Evolutionary conservation across 2,888 invertebrate species (phyloP), one percentile per base, ranked within the genome.

Genomic region (Spatulosminthurus flaviceps): DNA sequence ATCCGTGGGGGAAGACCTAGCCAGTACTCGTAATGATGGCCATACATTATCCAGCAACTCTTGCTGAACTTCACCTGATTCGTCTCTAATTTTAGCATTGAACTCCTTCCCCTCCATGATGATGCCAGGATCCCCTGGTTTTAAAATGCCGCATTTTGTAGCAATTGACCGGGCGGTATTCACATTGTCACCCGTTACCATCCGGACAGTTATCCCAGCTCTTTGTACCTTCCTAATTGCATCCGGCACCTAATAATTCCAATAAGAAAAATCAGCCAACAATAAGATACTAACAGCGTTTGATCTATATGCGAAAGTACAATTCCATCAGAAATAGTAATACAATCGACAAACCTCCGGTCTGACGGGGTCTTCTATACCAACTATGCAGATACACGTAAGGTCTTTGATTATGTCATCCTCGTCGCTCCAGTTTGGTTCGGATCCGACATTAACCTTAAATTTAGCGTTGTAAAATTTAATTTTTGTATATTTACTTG

Each of bases 161-260:
- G 99, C 98, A 87, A 99, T 99, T 79, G 98, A 98, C 80, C 97
- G 92, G 61, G 98, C 98, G 60, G 99, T 99, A 90, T 98, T 98
- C 84, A 99, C 93, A 89, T 99, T 99, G 90, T 99, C 99, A 72
- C 98, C 99, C 9, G 99, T 99, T 77, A 99, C 98, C 99, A 99
- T 74, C 24, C 74, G 60, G 24, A 99, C 99, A 13, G 97, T 97
- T 87, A 99, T 99, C 85, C 99, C 99, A 66, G 99, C 96, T 86
- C 94, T 93, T 90, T 98, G 97, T 89, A 99, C 99, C 88, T 93
- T 95, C 82, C 92, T 91, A 86, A 99, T 99, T 51, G 99, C 98
- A 85, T 96, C 97, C 34, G 96, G 96, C 82, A 93, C 91, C 91
- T 91, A 7, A 4, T 34, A 34, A 34, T 34, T 34, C 34, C 5